Percentiles rank a stretch among this genome's conserved stretches.
Conservation (phyloP, 1,140 invertebrate species). For the Luehdorfia chinensis region DNA sequence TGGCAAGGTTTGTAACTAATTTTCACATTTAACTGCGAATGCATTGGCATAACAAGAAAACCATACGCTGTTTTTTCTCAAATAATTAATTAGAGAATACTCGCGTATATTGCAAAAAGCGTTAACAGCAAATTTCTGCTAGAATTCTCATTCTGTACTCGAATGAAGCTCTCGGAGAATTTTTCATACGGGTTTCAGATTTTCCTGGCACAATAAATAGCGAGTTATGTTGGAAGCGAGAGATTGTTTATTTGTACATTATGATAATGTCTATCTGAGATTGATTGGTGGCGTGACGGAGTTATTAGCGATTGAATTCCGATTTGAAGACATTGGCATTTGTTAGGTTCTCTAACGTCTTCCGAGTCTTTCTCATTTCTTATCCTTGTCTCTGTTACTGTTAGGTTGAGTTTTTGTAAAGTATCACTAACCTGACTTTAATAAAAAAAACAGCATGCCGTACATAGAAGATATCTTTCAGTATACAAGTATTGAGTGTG, state of each 20-base stretch:
- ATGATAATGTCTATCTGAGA: background rate
- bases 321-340: slow-evolving; percentile 10
- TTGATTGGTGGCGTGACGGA: slow-evolving; percentile 16
- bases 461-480: too few species aligned
- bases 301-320: slow-evolving; percentile 18
- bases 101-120: slow-evolving; percentile 1
- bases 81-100: slow-evolving; percentile 7
- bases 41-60: too few species aligned
- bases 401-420: background rate
- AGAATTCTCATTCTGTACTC: slow-evolving; percentile 2
- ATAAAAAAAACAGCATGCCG: too few species aligned
- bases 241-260: slow-evolving; percentile 13
- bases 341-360: background rate
- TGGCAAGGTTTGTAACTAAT: slow-evolving; percentile 5
- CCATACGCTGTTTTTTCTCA: too few species aligned
- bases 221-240: slow-evolving; percentile 6
- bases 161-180: slow-evolving; percentile 5
- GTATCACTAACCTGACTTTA: background rate
- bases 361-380: slow-evolving; percentile 11
- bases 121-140: slow-evolving; percentile 12
- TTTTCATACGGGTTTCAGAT: slow-evolving; percentile 7
- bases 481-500: too few species aligned
- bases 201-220: slow-evolving; percentile 9
- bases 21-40: slow-evolving; percentile 13
- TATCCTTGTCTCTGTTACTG: background rate